phyloP scores from a whole-genome alignment of 2,797 vertebrate genomes.

The Brotogeris chrysoptera region DNA sequence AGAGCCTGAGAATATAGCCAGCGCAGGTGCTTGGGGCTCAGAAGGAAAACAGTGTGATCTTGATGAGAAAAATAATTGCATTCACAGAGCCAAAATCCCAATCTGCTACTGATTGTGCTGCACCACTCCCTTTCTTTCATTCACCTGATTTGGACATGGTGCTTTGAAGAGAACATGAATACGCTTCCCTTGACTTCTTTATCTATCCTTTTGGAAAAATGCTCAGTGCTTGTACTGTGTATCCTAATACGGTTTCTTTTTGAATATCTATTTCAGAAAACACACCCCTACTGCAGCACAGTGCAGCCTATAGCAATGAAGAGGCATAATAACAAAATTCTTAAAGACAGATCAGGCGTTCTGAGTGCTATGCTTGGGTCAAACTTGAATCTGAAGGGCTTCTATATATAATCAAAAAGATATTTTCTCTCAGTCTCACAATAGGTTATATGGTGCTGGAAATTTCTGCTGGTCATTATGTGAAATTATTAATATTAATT shows the following conservation, averaged over 20 bases:
- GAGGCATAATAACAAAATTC: constrained; percentile 40
- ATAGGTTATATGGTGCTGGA: neutral
- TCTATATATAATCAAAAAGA: neutral
- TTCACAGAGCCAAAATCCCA: neutral
- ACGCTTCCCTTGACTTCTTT: neutral
- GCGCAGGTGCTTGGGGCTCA: neutral
- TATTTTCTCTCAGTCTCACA: neutral
- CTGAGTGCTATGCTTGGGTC: neutral
- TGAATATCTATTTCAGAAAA: constrained; percentile 44
- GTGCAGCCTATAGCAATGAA: constrained; percentile 56
- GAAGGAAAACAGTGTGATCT: neutral
- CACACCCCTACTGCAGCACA: constrained; percentile 58
- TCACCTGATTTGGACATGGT: neutral
- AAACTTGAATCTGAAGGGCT: neutral
- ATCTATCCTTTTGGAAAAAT: neutral
- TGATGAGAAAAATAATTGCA: neutral
- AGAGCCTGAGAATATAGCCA: neutral
- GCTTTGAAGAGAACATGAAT: neutral
- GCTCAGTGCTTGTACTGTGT: neutral
- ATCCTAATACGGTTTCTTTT: constrained; percentile 18
- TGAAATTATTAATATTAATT: neutral
- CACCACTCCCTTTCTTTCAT: neutral
- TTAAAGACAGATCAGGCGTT: constrained; percentile 33
- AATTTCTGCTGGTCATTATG: neutral
- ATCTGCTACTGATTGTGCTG: neutral